A percentile compares a stretch with the other conserved stretches of the same genome.
Evolutionary conservation across 2,888 invertebrate species (phyloP).

Genomic region (Drosophila phalerata): DNA sequence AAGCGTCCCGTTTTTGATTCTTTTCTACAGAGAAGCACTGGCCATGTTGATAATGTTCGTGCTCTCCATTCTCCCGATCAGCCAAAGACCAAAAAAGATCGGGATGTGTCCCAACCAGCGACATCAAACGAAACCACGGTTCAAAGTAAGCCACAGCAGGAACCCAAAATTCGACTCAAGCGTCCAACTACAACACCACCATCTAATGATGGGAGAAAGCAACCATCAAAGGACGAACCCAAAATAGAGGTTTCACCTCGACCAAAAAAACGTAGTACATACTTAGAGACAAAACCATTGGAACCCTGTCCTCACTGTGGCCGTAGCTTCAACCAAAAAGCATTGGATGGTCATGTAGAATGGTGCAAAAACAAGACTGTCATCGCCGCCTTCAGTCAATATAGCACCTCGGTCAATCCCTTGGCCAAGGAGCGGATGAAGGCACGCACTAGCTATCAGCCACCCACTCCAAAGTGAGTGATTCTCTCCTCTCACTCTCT

Average conservation of each 20-base stretch:
- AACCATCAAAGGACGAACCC: neutral
- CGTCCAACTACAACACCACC: neutral
- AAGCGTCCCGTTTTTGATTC: constrained; percentile 13
- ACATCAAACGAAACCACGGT: neutral
- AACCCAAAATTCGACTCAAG: neutral
- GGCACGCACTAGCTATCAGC: constrained; percentile 6
- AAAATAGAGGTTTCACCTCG: neutral
- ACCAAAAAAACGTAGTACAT: neutral
- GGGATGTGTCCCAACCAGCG: no score
- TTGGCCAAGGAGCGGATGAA: constrained; percentile 9
- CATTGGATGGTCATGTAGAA: neutral
- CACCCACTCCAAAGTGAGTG: constrained; percentile 9
- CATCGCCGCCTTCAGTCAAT: neutral
- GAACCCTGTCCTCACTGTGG: neutral
- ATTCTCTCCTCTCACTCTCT: no score
- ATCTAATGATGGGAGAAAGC: neutral
- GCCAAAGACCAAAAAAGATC: no score
- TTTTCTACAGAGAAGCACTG: neutral
- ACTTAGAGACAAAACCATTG: neutral
- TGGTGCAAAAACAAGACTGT: neutral
- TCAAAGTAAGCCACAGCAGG: neutral
- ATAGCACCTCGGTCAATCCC: accelerated
- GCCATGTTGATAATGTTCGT: no score
- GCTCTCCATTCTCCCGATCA: neutral
- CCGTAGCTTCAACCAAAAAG: neutral